Evolutionary conservation across 2,888 invertebrate genomes (phyloP), one percentile per base, ranked within the genome.

Genomic region (Agrochola litura): DNA sequence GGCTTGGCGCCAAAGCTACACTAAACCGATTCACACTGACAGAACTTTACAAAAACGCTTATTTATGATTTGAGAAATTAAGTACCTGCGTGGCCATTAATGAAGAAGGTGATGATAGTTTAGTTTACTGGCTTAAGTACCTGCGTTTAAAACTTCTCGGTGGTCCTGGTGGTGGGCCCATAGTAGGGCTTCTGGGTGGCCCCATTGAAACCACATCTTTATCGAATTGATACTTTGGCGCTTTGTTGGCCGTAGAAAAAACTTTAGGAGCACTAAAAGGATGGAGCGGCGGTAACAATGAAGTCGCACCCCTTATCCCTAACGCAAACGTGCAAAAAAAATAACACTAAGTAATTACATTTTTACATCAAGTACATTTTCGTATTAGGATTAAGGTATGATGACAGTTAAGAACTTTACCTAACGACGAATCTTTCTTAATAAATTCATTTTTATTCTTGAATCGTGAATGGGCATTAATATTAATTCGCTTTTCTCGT

Each of bases 131-230:
- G 77, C 86, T 86, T 91, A 37, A 37, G 37, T 37, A 96, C 96
- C 91, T 95, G 82, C 95, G 94, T 89, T 95, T 96, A 4, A 92
- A 89, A 86, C 88, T 93, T 49, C 90, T 90, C 2, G 94, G 93
- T 16, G 92, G 93, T 30, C 90, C 93, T 0, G 90, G 81, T 3
- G 96, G 96, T 43, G 96, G 96, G 12, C 96, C 96, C 96, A 96
- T 96, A 30, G 92, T 83, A 22, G 88, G 89, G 64, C 85, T 92
- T 82, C 91, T 93, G 2, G 89, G 78, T 66, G 84, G 81, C 1
- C 83, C 77, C 6, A 81, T 70, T 6, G 83, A 52, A 63, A 54
- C 73, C 37, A 91, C 91, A 81, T 92, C 88, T 68, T 90, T 90
- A 67, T 87, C 89, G 75, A 96, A 96, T 60, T 94, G 91, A 89